Base-by-base conservation (phyloP, 2,113 vertebrate genomes). In the Syngnathus floridae region DNA sequence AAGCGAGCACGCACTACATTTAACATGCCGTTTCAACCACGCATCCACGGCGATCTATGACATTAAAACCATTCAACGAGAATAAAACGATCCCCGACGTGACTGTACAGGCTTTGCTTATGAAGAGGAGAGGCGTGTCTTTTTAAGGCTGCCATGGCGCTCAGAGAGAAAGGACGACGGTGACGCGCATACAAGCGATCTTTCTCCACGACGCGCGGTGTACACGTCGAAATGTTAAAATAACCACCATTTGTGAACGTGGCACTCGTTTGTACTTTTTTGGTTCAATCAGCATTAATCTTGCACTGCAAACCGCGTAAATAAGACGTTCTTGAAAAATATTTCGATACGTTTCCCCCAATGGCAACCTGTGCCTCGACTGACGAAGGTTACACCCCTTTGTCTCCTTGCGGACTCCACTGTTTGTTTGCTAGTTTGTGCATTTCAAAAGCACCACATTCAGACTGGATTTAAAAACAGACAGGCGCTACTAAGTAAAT, bases 401-500 rank as follows among this genome's bases (percentile, higher is more conserved):
- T 90, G 83, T 88, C 70, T 82, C 74, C 70, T 70, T 55, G 59
- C 49, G 49, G 61, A 54, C 49, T 36, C 65, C 63, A 16, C 5
- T 14, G 14, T 60, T 36, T 26, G 10, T 26, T 41, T 41, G 45
- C 48, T 10, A 49, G 51, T 11, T 62, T 11, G 14, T 16, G 35
- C n/a, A 41, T 74, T 58, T 9, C 21, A 14, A n/a, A 5, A 35
- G 5, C 12, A 26, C 1, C 6, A 0, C 38, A 43, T 13, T 61
- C 7, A 21, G 7, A 43, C 3, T 22, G 5, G 2, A 4, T 13
- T 14, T 6, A 22, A 61, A 60, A 2, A 13, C 40, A 43, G 38
- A 26, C 40, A 16, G 16, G 1, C n/a, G 5, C 21, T 21, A 12
- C 75, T 12, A 87, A 90, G 86, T 83, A 89, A 90, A 89, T 88